These are phyloP conservation scores for Halichondria panicea DNA, from an alignment of 37 sponge, comb jelly and placozoan species.

Conservation along the genomic window DNA sequence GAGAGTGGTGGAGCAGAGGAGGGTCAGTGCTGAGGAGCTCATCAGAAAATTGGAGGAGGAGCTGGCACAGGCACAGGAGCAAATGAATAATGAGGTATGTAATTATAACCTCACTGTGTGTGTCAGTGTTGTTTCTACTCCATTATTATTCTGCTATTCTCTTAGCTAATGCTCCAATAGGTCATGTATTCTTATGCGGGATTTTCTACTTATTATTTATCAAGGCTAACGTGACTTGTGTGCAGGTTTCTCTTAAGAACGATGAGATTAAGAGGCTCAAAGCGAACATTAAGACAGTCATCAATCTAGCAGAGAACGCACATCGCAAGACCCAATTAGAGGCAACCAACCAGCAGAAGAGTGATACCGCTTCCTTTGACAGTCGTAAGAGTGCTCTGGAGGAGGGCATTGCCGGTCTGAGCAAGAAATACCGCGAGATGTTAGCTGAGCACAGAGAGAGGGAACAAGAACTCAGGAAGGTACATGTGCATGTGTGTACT, in stretches of 20 bases:
- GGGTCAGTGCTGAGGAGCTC: conserved; percentile 43
- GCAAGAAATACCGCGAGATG: conserved; percentile 56
- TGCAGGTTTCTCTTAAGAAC: conserved; percentile 55
- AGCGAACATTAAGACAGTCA: conserved; percentile 60
- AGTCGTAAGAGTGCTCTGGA: conserved; percentile 29
- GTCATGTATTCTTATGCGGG: too few species aligned
- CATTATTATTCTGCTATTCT: too few species aligned
- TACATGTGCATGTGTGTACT: conserved; percentile 10
- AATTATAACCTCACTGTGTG: background rate
- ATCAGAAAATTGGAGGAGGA: conserved; percentile 77
- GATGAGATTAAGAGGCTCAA: conserved; percentile 60
- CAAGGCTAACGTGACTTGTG: background rate
- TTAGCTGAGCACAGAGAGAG: conserved; percentile 69
- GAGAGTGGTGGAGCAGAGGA: conserved; percentile 44
- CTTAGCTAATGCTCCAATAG: too few species aligned
- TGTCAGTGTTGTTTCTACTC: too few species aligned
- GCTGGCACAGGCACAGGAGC: conserved; percentile 55
- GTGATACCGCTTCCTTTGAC: conserved; percentile 40
- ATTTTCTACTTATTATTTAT: background rate
- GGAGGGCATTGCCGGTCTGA: conserved; percentile 61
- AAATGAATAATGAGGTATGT: conserved; percentile 50
- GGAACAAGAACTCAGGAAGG: conserved; percentile 81
- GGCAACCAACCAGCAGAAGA: conserved; percentile 57
- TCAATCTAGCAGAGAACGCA: conserved; percentile 71
- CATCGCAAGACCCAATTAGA: conserved; percentile 67